Base-by-base conservation (phyloP, 2,797 vertebrate species). In the Labeo calbasu region DNA sequence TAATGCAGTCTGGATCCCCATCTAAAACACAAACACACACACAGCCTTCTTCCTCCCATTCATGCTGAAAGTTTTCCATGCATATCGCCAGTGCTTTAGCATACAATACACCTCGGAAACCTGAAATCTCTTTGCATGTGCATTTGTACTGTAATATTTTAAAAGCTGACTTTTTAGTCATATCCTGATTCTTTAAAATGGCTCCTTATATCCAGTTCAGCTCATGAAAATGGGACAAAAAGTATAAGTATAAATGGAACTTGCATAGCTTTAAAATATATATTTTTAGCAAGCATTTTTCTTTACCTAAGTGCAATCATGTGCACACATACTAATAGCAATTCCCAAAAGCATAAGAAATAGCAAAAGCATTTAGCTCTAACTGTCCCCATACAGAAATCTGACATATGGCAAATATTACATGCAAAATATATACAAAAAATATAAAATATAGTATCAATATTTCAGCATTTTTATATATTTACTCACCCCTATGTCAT, bases 11-110 rank as follows among this genome's bases (percentile, higher is more conserved):
- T 50, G 43, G 11, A 48, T 14, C 59, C 17, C 46, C 13, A 50
- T 25, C 69, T 13, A 14, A 48, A 87, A 84, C 65, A 72, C 36
- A 80, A 36, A 28, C 53, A 28, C 25, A 65, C 61, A 63, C 25
- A 28, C 61, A 63, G 36, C 10, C n/a, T 14, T 57, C 73, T 76
- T 25, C 36, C n/a, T 77, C n/a, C 15, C 14, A 46, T 46, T 46
- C 36, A 57, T 10, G 25, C 48, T 13, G 71, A 75, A 75, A 14
- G 71, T 75, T 65, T 36, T 65, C 28, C 28, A 65, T 65, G 8
- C 14, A 28, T 10, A 32, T 3, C 7, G 6, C 61, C 55, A n/a
- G 19, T 55, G 53, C 19, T 55, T 55, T 53, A 53, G 51, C 61
- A 51, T 51, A 68, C 48, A 36, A 50, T 53, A 28, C 5, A 53